These are phyloP conservation scores for Orius laevigatus DNA, from an alignment of 1,140 invertebrate genomes.

Conservation along the genomic window DNA sequence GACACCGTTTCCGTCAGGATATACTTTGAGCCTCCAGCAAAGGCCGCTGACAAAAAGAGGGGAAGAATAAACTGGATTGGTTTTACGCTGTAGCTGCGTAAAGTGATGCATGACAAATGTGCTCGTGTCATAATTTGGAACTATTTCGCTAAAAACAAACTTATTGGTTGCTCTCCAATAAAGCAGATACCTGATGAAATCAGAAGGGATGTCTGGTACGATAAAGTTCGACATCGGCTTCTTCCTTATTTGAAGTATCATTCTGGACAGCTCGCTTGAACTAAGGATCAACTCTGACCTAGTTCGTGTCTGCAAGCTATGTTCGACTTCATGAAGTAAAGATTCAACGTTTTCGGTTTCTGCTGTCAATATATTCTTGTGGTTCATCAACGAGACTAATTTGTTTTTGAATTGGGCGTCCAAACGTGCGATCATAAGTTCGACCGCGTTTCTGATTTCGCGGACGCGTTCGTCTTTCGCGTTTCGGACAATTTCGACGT, in stretches of 20 bases:
- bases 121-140: slow-evolving; percentile 75
- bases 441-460: slow-evolving; percentile 84
- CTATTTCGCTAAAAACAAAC: slow-evolving; percentile 59
- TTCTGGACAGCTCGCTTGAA: slow-evolving; percentile 59
- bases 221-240: slow-evolving; percentile 82
- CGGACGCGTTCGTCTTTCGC: slow-evolving; percentile 83
- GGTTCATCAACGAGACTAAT: slow-evolving; percentile 71
- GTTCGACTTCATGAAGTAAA: slow-evolving; percentile 69
- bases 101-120: slow-evolving; percentile 79
- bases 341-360: slow-evolving; percentile 76
- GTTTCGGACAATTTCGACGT: slow-evolving; percentile 74
- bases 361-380: slow-evolving; percentile 70
- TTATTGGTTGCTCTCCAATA: too few species aligned
- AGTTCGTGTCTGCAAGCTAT: slow-evolving; percentile 39
- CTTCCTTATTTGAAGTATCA: slow-evolving; percentile 65
- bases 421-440: slow-evolving; percentile 78
- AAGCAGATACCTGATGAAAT: slow-evolving; percentile 58
- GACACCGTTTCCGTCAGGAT: slow-evolving; percentile 86
- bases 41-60: slow-evolving; percentile 74
- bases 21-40: slow-evolving; percentile 82
- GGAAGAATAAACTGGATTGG: slow-evolving; percentile 80
- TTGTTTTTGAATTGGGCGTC: slow-evolving; percentile 83
- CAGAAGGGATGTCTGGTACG: slow-evolving; percentile 71
- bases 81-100: slow-evolving; percentile 66
- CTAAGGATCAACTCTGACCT: slow-evolving; percentile 68